Evolutionary conservation across 2,113 vertebrate species (phyloP).

Genomic region (Mobula hypostoma): DNA sequence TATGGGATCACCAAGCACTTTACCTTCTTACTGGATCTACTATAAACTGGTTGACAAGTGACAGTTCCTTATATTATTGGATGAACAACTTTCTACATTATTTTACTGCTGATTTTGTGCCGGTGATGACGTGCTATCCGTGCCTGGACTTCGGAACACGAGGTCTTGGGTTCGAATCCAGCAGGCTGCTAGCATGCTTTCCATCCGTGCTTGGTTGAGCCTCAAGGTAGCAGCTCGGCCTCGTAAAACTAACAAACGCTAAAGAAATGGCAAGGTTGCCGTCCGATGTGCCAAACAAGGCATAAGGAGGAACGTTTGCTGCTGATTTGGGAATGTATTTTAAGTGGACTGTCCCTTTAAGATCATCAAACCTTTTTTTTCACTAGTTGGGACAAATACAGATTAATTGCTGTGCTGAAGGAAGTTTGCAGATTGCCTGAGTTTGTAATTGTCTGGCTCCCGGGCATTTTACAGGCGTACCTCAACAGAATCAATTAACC

Average conservation of each 20-base stretch:
- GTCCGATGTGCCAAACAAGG: too few relatives aligned
- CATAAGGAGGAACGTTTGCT: background rate
- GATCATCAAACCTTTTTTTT: background rate
- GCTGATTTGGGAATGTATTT: background rate
- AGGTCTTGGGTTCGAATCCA: too few relatives aligned
- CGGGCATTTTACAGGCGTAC: background rate
- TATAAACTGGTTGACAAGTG: background rate
- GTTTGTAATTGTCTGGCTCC: constrained; percentile 30
- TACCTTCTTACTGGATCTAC: background rate
- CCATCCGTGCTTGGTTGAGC: too few relatives aligned
- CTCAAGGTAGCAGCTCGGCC: too few relatives aligned
- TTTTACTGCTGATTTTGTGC: background rate
- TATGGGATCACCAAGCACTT: background rate
- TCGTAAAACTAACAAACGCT: too few relatives aligned
- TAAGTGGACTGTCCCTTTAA: constrained; percentile 1
- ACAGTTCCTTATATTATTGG: background rate
- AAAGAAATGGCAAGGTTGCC: too few relatives aligned
- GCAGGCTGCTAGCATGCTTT: too few relatives aligned
- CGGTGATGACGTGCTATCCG: too few relatives aligned
- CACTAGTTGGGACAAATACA: background rate
- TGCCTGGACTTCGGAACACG: too few relatives aligned
- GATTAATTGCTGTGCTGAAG: constrained; percentile 14
- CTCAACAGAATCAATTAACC: constrained; percentile 21
- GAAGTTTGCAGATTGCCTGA: background rate
- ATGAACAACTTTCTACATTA: background rate